Evolutionary conservation across 2,888 invertebrate genomes (phyloP), one percentile per base, ranked within the genome.

Genomic region (Diploptera punctata): DNA sequence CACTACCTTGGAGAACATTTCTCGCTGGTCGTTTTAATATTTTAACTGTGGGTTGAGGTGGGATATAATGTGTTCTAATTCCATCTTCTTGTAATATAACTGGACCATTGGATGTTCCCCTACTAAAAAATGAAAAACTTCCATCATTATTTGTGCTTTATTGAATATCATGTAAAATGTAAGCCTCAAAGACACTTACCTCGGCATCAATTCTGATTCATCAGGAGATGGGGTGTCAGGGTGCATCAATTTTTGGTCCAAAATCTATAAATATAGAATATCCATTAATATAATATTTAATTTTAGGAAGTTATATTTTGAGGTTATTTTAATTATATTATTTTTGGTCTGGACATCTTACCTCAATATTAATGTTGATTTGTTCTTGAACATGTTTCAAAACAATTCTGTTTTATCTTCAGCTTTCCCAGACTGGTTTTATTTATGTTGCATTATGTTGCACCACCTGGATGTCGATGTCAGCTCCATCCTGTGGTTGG

Each of bases 31-130:
- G 84, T 80, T 93, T 93, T 74, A 95, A 83, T 79, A 95, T 95
- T 83, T 93, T 94, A 43, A 95, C 94, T 75, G 93, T 90, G 68
- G 93, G 93, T 84, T 91, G 91, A 77, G 91, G 90, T 81, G 91
- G 43, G 24, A 61, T 89, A 79, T 92, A 93, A 81, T 93, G 92
- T 79, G 93, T 90, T 83, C 93, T 88, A 83, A 90, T 88, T 78
- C 91, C 92, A 83, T 93, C 93, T 73, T 92, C 91, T 82, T 92
- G 87, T 81, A 92, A 87, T 84, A 93, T 87, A 86, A 91, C 89
- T 83, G 87, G 90, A 80, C 88, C 80, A 67, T 78, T 79, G 31
- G 78, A 77, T 68, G 77, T 79, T 19, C 43, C 72, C 38, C 61
- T 60, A 44, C 73, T 75, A 72, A 24, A 73, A 74, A 65, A n/a